Base-by-base conservation (phyloP, 2,888 invertebrate genomes). In the Melikaiella ostensackeni region DNA sequence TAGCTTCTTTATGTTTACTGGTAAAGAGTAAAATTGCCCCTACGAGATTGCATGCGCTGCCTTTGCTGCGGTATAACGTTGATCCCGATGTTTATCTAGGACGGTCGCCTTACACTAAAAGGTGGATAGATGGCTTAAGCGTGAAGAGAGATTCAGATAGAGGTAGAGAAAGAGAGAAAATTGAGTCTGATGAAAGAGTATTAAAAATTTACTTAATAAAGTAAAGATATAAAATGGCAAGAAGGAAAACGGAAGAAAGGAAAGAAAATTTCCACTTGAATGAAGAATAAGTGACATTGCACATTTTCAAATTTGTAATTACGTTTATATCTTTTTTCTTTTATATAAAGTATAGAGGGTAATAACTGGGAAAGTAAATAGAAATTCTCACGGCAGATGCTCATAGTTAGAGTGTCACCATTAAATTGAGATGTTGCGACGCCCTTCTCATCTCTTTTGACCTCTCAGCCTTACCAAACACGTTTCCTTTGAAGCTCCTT, bases 21-120 rank as follows among this genome's bases (percentile, higher is more conserved):
- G 66, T 75, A 76, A 78, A 80, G 46, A 75, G 74, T 42, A 77
- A 78, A 76, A 80, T 64, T 64, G 74, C 75, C 66, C 63, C 74
- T 75, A 75, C 50, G 75, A 75, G 77, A 77, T 79, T 77, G 77
- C 61, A 64, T 63, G 66, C 21, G 64, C 62, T 66, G 42, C 70
- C 70, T 70, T 70, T 70, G 30, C 50, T 70, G 50, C 30, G 70
- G 70, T n/a, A 46, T 66, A 46, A 70, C 46, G 50, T 70, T 70
- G 70, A 70, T 70, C 70, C 30, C 33, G 50, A 70, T 70, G 70
- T 70, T 70, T 50, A 70, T 70, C 70, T 70, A 57, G 57, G 57
- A 57, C 13, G 24, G 24, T 57, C 57, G 24, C 57, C 24, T 11
- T 57, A 24, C 57, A 33, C 50, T 46, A 50, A 70, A 70, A 70